Conservation (phyloP, 2,888 invertebrate species). For the Beris morrisii region DNA sequence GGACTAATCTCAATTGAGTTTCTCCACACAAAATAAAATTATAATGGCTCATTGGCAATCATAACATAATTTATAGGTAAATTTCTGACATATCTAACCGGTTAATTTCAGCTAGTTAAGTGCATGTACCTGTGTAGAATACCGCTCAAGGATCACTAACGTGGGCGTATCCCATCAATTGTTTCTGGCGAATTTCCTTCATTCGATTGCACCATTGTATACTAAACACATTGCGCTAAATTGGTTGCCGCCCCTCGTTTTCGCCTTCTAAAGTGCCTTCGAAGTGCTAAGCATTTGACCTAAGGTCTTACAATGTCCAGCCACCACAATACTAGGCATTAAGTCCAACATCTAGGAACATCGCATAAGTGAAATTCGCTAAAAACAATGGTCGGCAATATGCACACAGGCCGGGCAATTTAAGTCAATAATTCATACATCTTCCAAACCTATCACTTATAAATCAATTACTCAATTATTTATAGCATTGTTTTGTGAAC, state of each 20-base stretch:
- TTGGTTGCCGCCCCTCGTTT: constrained; percentile 19
- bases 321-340: neutral
- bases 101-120: too few species aligned
- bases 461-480: constrained; percentile 32
- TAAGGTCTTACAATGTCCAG: constrained; percentile 1
- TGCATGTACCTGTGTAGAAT: neutral
- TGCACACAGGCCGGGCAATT: constrained; percentile 26
- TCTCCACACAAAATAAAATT: too few species aligned
- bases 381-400: constrained; percentile 18
- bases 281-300: constrained; percentile 14
- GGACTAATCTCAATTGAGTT: too few species aligned
- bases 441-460: constrained; percentile 31
- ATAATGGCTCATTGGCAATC: too few species aligned
- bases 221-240: constrained; percentile 8
- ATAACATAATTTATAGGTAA: too few species aligned
- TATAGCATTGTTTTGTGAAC: constrained; percentile 30
- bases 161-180: constrained; percentile 16
- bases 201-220: constrained; percentile 1
- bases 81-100: too few species aligned
- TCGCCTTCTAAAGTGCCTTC: constrained; percentile 2
- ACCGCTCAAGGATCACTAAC: constrained; percentile 1
- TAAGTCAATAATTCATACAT: constrained; percentile 26
- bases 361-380: neutral
- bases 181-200: constrained; percentile 10
- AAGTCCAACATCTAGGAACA: neutral